These are phyloP conservation scores for Philaethria dido DNA, from an alignment of 2,888 invertebrate genomes.

Conservation along the genomic window DNA sequence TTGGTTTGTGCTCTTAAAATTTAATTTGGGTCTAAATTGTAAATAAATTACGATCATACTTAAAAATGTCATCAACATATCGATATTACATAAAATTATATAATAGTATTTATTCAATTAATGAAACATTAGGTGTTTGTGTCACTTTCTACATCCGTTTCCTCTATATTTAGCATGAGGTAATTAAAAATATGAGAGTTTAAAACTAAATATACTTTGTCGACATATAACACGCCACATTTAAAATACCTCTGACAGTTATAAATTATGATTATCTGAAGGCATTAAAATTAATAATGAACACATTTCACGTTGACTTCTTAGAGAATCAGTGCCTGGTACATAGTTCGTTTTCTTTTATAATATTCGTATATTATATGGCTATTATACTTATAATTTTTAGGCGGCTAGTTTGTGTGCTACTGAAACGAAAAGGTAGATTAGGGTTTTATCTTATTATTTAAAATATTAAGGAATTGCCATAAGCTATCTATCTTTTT, in stretches of 20 bases:
- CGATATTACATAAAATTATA: neutral
- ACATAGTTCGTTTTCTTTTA: conserved; percentile 17
- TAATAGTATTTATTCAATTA: neutral
- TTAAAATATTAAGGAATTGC: too few relatives aligned
- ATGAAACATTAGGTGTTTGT: neutral
- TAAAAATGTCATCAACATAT: neutral
- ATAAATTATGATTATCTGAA: conserved; percentile 38
- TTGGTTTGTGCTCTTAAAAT: neutral
- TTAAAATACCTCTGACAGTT: conserved; percentile 26
- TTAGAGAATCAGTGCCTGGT: conserved; percentile 15
- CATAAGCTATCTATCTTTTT: too few relatives aligned
- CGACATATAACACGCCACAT: conserved; percentile 1
- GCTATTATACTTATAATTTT: neutral
- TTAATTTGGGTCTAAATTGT: too few relatives aligned
- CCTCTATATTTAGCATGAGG: neutral
- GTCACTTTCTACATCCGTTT: neutral
- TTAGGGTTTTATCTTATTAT: too few relatives aligned
- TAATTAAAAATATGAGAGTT: neutral
- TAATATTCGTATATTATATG: neutral
- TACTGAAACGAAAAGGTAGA: too few relatives aligned
- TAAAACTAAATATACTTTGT: neutral
- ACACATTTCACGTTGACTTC: conserved; percentile 27
- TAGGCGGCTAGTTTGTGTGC: too few relatives aligned
- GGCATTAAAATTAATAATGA: conserved; percentile 38
- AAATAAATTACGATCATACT: neutral